These are phyloP conservation scores for Porphyrio hochstetteri DNA, from an alignment of 2,113 vertebrate genomes.

Conservation along the genomic window DNA sequence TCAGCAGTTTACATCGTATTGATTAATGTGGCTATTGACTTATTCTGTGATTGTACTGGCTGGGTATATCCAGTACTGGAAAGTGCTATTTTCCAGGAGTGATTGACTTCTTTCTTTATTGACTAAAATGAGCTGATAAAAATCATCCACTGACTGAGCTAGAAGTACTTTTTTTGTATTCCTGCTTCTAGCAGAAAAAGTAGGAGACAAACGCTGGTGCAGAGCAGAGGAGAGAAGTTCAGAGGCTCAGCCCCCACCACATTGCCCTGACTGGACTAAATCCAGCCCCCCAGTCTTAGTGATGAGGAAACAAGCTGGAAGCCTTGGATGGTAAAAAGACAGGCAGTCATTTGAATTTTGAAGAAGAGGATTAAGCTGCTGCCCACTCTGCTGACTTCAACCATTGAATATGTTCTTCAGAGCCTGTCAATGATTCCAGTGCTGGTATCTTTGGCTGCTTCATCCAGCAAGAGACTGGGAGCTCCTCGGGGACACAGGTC, in stretches of 20 bases:
- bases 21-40: constrained; percentile 66
- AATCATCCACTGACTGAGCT: constrained; percentile 36
- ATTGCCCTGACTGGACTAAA: neutral
- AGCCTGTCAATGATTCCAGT: neutral
- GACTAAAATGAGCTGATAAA: constrained; percentile 72
- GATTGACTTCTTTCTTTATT: constrained; percentile 74
- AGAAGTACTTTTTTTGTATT: constrained; percentile 3
- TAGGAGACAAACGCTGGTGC: neutral
- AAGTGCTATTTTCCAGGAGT: constrained; percentile 44
- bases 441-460: neutral
- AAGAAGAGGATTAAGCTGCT: neutral
- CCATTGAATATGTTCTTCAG: rapidly evolving
- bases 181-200: constrained; percentile 22
- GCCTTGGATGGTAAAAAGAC: neutral
- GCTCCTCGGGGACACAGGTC: neutral
- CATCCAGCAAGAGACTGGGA: neutral
- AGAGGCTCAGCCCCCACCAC: neutral
- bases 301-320: neutral
- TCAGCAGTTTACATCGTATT: constrained; percentile 70
- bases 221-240: neutral
- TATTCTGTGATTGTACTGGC: constrained; percentile 38
- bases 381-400: neutral
- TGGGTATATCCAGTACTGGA: neutral
- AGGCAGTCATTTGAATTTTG: neutral
- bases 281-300: neutral